Conservation (phyloP, 2,113 vertebrate species). For the Parus major region DNA sequence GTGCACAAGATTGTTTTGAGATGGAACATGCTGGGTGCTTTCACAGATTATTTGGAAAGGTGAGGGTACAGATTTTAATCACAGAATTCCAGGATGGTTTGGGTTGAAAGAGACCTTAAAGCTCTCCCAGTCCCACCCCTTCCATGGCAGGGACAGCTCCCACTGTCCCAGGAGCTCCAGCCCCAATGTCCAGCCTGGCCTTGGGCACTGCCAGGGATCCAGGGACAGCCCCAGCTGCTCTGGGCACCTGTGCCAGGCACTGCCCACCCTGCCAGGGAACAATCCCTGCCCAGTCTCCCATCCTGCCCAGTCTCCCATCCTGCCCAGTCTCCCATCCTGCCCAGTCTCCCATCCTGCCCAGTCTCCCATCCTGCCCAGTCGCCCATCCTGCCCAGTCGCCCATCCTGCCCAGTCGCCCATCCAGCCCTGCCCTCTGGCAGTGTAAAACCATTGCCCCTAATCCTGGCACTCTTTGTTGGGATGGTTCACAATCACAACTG, state of each 20-base stretch:
- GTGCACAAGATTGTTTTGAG: background rate
- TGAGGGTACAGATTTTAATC: background rate
- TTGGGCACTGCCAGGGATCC: background rate
- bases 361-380: fast-evolving
- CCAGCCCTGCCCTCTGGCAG: background rate
- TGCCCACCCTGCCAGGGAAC: fast-evolving
- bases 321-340: fast-evolving
- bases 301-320: fast-evolving
- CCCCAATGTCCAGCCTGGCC: background rate
- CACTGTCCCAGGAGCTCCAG: fast-evolving
- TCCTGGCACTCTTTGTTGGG: background rate
- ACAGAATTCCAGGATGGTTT: background rate
- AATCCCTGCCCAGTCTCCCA: fast-evolving
- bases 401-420: fast-evolving
- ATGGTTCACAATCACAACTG: background rate
- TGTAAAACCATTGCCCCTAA: background rate
- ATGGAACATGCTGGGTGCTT: background rate
- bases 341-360: too few species aligned
- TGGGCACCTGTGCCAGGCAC: background rate
- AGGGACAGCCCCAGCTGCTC: background rate
- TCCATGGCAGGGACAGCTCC: background rate
- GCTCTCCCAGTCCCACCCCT: fast-evolving
- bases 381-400: too few species aligned
- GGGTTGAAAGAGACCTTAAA: background rate
- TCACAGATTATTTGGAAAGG: background rate